These are phyloP conservation scores for Ceyx margarethae DNA, from an alignment of 2,113 vertebrate genomes.

Conservation along the genomic window DNA sequence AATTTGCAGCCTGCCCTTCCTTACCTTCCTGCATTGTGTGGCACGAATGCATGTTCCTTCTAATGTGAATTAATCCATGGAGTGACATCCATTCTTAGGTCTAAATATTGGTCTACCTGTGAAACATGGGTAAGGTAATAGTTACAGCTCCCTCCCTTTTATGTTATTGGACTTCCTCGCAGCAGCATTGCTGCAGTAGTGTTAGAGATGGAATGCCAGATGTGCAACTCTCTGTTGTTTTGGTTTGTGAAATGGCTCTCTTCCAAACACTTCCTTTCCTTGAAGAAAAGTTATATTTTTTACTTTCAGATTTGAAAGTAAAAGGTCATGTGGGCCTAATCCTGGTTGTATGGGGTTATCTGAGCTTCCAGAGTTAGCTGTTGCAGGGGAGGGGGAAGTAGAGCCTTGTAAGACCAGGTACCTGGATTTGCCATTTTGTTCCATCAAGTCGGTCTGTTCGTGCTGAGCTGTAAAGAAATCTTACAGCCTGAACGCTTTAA, in stretches of 20 bases:
- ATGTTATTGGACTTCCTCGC: neutral
- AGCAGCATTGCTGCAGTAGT: neutral
- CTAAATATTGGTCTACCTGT: neutral
- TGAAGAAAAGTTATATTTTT: neutral
- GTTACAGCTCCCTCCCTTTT: neutral
- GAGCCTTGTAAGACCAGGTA: neutral
- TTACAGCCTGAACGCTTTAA: neutral
- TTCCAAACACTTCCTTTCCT: neutral
- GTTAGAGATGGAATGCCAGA: neutral
- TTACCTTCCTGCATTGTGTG: neutral
- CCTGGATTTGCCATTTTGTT: neutral
- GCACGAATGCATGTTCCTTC: neutral
- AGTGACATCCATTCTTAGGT: neutral
- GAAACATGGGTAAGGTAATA: neutral
- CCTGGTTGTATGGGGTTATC: neutral
- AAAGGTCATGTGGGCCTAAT: neutral
- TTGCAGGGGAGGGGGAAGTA: neutral
- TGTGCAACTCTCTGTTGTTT: neutral
- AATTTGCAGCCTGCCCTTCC: neutral
- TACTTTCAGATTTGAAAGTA: neutral
- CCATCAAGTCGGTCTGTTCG: neutral
- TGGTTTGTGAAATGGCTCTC: neutral
- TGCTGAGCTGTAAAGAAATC: neutral
- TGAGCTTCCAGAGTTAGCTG: neutral
- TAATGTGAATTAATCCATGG: neutral